phyloP scores from a whole-genome alignment of 1,140 invertebrate species.

The Coptotermes formosanus region DNA sequence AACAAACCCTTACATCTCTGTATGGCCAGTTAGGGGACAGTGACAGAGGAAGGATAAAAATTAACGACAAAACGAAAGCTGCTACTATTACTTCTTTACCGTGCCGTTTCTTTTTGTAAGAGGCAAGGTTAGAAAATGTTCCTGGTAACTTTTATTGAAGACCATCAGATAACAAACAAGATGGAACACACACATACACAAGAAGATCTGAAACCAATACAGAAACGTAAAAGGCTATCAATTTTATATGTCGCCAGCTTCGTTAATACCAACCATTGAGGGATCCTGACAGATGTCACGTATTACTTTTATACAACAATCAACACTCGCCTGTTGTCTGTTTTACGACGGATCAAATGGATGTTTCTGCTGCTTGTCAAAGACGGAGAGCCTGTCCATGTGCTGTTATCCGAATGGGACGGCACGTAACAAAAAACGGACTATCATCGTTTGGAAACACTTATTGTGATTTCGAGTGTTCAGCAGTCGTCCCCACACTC shows the following conservation, averaged over 20 bases:
- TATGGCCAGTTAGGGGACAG: no score
- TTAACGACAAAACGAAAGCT: background rate
- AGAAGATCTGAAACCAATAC: no score
- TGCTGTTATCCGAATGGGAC: no score
- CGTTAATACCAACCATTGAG: background rate
- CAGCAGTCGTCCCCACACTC: no score
- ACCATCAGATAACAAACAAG: slow-evolving; percentile 21
- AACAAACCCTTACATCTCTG: background rate
- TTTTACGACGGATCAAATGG: background rate
- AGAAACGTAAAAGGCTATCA: background rate
- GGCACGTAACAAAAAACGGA: no score
- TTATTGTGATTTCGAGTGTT: no score
- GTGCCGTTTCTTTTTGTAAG: background rate
- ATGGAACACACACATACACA: background rate
- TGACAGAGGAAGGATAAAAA: no score
- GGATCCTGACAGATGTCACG: background rate
- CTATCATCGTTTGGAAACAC: no score
- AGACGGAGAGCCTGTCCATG: no score
- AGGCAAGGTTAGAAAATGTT: background rate
- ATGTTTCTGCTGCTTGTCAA: background rate
- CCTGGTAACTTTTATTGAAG: slow-evolving; percentile 7
- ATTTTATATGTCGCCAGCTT: background rate
- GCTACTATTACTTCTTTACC: background rate
- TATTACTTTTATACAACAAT: background rate
- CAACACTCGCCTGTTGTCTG: no score